These are phyloP conservation scores for Oostethus manadensis DNA, from an alignment of 2,113 vertebrate genomes.

Conservation along the genomic window DNA sequence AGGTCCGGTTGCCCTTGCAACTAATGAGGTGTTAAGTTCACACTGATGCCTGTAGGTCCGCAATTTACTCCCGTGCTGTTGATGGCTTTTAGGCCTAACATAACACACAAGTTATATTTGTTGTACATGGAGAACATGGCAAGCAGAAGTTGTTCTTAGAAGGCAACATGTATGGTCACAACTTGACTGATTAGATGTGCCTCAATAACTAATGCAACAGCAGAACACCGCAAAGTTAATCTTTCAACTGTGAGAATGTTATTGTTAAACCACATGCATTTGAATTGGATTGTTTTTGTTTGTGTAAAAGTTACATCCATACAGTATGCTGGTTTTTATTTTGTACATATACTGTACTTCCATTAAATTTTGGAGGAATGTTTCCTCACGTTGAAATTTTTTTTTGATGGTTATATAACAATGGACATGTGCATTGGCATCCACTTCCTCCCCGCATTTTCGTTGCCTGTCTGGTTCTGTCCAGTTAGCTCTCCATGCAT, in stretches of 20 bases:
- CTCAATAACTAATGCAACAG: neutral
- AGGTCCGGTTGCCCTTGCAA: constrained; percentile 37
- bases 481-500: constrained; percentile 17
- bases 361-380: neutral
- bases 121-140: constrained; percentile 12
- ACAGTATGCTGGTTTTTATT: neutral
- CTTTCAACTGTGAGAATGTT: neutral
- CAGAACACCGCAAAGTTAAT: neutral
- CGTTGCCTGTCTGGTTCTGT: constrained; percentile 35
- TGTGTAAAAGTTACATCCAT: neutral
- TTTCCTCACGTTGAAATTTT: constrained; percentile 6
- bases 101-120: constrained; percentile 28
- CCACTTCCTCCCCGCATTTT: constrained; percentile 34
- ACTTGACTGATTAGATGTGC: neutral
- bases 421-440: constrained; percentile 28
- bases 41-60: constrained; percentile 35
- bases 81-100: constrained; percentile 29
- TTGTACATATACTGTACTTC: neutral
- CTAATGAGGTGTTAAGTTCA: constrained; percentile 45
- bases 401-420: constrained; percentile 49
- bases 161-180: constrained; percentile 11
- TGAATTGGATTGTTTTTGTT: neutral
- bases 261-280: neutral
- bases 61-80: constrained; percentile 34
- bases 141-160: constrained; percentile 9